phyloP scores from a whole-genome alignment of 2,797 vertebrate genomes.

The Staurois parvus region DNA sequence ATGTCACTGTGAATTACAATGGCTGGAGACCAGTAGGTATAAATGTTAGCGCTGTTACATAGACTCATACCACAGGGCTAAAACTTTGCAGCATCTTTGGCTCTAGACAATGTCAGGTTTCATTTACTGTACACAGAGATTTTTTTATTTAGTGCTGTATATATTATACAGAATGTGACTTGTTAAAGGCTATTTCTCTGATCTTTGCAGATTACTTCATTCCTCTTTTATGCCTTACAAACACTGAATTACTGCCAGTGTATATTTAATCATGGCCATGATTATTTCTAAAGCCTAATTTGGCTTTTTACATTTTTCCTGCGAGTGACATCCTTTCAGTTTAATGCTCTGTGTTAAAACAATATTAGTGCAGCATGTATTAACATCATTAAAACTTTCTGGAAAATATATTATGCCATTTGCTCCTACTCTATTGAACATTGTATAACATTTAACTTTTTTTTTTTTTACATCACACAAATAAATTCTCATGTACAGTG shows the following conservation, averaged over 20 bases:
- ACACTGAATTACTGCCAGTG: not conserved
- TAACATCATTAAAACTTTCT: too few relatives aligned
- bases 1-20: conserved; percentile 50
- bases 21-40: conserved; percentile 25
- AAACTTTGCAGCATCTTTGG: conserved; percentile 38
- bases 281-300: conserved; percentile 9
- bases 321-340: not conserved
- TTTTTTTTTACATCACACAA: too few relatives aligned
- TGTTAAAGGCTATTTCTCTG: conserved; percentile 30
- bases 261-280: not conserved
- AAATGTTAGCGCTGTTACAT: conserved; percentile 42
- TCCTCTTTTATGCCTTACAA: conserved; percentile 12
- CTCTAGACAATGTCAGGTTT: conserved; percentile 50
- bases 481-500: too few relatives aligned
- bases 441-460: too few relatives aligned
- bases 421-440: too few relatives aligned
- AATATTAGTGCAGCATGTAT: too few relatives aligned
- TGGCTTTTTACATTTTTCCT: too few relatives aligned
- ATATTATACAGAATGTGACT: conserved; percentile 35
- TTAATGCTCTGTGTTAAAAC: too few relatives aligned
- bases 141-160: conserved; percentile 31
- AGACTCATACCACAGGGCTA: conserved; percentile 44
- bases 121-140: conserved; percentile 26
- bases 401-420: too few relatives aligned
- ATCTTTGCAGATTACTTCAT: not conserved